These are phyloP conservation scores for Rhodeus uyekii DNA, from an alignment of 2,797 vertebrate species.

Conservation along the genomic window DNA sequence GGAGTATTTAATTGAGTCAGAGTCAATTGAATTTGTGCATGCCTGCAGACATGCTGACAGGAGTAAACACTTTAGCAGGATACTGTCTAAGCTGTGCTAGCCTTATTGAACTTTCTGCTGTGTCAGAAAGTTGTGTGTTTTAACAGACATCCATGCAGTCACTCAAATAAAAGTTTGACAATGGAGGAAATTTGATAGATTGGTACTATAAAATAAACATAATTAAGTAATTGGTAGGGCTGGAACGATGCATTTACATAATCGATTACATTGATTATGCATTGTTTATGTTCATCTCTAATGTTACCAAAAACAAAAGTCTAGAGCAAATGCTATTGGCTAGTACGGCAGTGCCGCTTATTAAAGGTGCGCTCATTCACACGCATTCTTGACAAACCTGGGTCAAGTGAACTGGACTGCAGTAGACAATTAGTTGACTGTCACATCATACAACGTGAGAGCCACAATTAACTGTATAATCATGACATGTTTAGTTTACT, in stretches of 20 bases:
- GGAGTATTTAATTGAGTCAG: slow-evolving; percentile 99
- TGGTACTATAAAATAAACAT: neutral
- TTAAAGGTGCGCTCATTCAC: neutral
- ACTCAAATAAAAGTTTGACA: neutral
- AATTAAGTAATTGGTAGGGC: neutral
- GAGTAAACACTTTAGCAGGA: slow-evolving; percentile 84
- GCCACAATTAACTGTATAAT: neutral
- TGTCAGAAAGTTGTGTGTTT: slow-evolving; percentile 47
- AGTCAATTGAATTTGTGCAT: slow-evolving; percentile 96
- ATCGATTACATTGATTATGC: neutral
- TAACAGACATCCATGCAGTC: neutral
- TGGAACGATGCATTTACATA: neutral
- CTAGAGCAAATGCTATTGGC: neutral
- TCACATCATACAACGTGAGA: neutral
- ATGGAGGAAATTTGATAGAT: neutral
- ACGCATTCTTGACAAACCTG: neutral
- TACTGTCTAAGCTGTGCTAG: slow-evolving; percentile 64
- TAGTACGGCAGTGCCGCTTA: neutral
- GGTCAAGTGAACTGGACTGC: neutral
- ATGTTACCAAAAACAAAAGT: neutral
- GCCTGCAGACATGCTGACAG: slow-evolving; percentile 94
- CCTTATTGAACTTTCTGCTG: slow-evolving; percentile 58
- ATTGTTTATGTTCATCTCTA: neutral
- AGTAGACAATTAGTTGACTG: neutral
- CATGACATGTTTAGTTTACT: neutral